phyloP scores from a whole-genome alignment of 2,113 vertebrate species.

The Brienomyrus longianalis region DNA sequence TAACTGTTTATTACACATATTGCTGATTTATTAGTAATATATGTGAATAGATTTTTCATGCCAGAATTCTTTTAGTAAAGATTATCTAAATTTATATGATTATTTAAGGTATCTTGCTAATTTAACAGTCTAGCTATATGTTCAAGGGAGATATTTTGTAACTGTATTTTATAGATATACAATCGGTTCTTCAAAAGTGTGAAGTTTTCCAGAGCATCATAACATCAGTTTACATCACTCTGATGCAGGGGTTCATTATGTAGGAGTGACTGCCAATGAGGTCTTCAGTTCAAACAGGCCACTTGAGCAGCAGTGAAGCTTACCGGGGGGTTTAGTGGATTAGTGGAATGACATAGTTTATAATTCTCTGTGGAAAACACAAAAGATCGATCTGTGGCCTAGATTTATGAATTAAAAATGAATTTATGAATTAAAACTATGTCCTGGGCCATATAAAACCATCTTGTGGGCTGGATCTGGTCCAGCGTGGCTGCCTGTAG shows the following conservation, averaged over 20 bases:
- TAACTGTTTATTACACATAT: not conserved
- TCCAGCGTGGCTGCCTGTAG: not conserved
- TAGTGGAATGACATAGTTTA: not conserved
- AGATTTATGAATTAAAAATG: not conserved
- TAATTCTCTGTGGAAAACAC: not conserved
- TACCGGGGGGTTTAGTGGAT: not conserved
- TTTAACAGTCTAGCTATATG: not conserved
- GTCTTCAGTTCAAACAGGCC: not conserved
- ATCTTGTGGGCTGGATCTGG: not conserved
- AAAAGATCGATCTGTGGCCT: not conserved
- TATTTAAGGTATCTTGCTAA: not conserved
- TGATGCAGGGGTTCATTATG: not conserved
- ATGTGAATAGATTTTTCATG: not conserved
- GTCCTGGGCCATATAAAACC: not conserved
- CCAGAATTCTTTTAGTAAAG: not conserved
- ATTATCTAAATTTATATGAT: not conserved
- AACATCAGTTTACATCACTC: not conserved
- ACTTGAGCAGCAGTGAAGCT: not conserved
- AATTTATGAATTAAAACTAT: not conserved
- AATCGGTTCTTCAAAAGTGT: not conserved
- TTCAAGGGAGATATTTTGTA: not conserved
- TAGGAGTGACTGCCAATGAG: not conserved
- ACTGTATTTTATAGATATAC: not conserved
- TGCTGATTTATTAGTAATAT: not conserved
- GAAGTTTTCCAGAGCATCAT: not conserved